Conservation (phyloP, 2,888 invertebrate species). For the Phytoseiulus persimilis region DNA sequence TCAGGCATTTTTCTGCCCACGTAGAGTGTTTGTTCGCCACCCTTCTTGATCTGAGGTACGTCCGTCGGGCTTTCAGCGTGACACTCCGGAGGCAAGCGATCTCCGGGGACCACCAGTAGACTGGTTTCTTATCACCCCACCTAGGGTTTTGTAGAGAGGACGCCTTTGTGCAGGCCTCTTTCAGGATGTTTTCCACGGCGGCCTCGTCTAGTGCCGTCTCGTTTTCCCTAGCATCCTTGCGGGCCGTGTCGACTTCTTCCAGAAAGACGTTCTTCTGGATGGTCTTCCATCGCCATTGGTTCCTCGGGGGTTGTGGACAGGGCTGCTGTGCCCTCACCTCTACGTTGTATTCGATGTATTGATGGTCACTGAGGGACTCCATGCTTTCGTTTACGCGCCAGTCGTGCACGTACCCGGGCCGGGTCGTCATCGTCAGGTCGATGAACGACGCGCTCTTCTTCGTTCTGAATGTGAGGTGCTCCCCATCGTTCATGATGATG, state of each 20-base stretch:
- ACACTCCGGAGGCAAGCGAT: not conserved
- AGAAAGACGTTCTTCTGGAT: too few species aligned
- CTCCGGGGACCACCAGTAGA: not conserved
- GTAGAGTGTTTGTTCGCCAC: not conserved
- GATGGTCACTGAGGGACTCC: not conserved
- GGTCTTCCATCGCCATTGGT: not conserved
- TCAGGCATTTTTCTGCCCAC: not conserved
- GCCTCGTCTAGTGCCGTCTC: not conserved
- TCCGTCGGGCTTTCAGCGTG: not conserved
- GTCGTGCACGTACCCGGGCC: not conserved
- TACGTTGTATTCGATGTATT: not conserved
- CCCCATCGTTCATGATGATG: not conserved
- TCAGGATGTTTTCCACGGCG: not conserved
- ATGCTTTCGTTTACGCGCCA: not conserved
- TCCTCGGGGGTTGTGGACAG: not conserved
- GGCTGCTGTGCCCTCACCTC: too few species aligned
- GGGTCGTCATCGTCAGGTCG: not conserved
- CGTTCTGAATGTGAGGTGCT: not conserved
- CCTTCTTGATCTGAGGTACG: not conserved
- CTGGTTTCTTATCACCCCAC: not conserved
- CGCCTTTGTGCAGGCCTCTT: not conserved
- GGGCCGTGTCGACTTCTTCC: too few species aligned
- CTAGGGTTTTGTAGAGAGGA: not conserved
- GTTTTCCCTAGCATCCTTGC: too few species aligned
- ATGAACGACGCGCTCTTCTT: not conserved